A percentile compares a stretch with the other conserved stretches of the same genome.
phyloP scores from a whole-genome alignment of 2,113 vertebrate genomes.

The Uria lomvia region DNA sequence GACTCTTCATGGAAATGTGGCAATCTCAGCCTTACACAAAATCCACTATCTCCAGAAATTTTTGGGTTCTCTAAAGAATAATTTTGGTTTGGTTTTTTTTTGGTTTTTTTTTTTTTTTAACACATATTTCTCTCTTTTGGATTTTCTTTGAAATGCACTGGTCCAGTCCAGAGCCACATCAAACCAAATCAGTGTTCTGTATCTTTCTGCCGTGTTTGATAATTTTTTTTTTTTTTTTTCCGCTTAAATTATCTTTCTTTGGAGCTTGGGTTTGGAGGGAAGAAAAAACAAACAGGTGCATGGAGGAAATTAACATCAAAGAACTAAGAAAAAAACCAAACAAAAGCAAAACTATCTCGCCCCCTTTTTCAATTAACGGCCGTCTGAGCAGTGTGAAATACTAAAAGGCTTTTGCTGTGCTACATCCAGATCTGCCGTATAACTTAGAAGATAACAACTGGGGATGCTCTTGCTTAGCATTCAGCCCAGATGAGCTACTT shows the following conservation, averaged over 20 bases:
- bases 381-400: neutral
- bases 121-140: neutral
- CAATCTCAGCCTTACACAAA: neutral
- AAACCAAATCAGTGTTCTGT: neutral
- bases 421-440: neutral
- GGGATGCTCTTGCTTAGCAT: conserved; percentile 55
- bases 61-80: neutral
- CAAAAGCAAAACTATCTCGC: conserved; percentile 2
- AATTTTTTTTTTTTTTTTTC: neutral
- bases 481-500: conserved; percentile 28
- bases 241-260: neutral
- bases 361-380: conserved; percentile 10
- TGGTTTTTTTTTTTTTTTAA: neutral
- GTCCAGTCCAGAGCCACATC: conserved; percentile 35
- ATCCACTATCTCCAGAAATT: neutral
- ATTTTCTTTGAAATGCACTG: neutral
- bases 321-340: neutral
- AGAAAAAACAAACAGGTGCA: neutral
- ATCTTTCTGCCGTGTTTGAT: neutral
- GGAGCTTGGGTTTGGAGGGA: neutral
- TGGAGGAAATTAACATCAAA: neutral
- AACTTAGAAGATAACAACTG: conserved; percentile 14
- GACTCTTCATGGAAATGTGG: conserved; percentile 14
- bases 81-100: too few species aligned
- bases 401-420: conserved; percentile 22